Evolutionary conservation across 2,888 invertebrate species (phyloP).

Genomic region (Eupelmus urozonus): DNA sequence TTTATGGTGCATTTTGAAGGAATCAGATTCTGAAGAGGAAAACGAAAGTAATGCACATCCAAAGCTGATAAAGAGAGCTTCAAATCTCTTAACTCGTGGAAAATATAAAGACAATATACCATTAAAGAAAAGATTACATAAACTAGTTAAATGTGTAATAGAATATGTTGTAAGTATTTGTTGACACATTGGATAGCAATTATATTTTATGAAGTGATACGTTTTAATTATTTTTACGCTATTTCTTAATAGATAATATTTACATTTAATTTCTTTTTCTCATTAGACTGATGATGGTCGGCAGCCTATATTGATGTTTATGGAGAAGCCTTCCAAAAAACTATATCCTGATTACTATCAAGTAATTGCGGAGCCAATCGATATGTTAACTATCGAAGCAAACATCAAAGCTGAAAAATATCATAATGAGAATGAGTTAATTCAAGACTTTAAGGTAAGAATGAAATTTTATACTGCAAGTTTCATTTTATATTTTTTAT

Average conservation of each 20-base stretch:
- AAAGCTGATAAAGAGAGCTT: slow-evolving; percentile 74
- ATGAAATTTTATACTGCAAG: not conserved
- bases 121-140: slow-evolving; percentile 88
- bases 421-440: slow-evolving; percentile 80
- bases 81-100: slow-evolving; percentile 76
- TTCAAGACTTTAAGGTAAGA: slow-evolving; percentile 81
- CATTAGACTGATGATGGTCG: slow-evolving; percentile 86
- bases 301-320: slow-evolving; percentile 93
- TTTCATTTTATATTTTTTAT: too few relatives aligned
- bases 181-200: not conserved
- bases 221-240: too few relatives aligned
- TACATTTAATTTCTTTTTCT: not conserved
- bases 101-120: slow-evolving; percentile 81
- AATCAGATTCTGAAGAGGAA: slow-evolving; percentile 75
- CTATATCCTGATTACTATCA: slow-evolving; percentile 97
- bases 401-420: slow-evolving; percentile 89
- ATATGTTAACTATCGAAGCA: slow-evolving; percentile 94
- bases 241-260: not conserved
- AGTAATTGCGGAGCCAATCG: slow-evolving; percentile 95
- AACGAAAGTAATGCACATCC: slow-evolving; percentile 73
- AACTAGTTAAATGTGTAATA: slow-evolving; percentile 86
- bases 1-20: too few relatives aligned
- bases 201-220: slow-evolving; percentile 7
- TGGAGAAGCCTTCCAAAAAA: slow-evolving; percentile 97
- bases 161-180: slow-evolving; percentile 81